Percentiles rank a stretch among this genome's conserved stretches.
Conservation (phyloP, 2,797 vertebrate species). For the Crax fasciolata region DNA sequence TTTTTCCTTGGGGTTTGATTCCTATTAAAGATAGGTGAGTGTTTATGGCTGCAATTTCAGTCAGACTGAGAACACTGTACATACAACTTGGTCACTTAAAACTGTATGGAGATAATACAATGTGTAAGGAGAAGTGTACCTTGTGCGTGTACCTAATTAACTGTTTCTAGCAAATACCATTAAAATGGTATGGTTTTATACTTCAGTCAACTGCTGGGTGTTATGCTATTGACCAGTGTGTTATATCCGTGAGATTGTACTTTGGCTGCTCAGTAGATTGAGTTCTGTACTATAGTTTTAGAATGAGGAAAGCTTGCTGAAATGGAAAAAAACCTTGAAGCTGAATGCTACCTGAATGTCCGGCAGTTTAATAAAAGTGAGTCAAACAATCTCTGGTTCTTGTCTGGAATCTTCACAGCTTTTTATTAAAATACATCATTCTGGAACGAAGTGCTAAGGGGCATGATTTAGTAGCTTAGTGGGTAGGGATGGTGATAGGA, state of each 20-base stretch:
- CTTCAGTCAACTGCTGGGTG: neutral
- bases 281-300: neutral
- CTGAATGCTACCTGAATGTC: neutral
- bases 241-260: neutral
- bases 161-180: neutral
- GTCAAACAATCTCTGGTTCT: too few relatives aligned
- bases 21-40: accelerated
- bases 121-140: neutral
- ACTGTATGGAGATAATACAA: accelerated
- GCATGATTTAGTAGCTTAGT: too few relatives aligned
- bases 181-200: neutral
- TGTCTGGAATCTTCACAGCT: too few relatives aligned
- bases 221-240: neutral
- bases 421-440: too few relatives aligned
- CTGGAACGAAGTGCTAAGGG: too few relatives aligned
- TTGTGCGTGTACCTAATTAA: accelerated
- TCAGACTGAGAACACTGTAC: neutral
- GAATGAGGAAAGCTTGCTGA: neutral
- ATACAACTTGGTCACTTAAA: accelerated
- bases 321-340: neutral
- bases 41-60: neutral
- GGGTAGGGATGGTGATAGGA: too few relatives aligned
- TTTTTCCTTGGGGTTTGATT: neutral
- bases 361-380: neutral
- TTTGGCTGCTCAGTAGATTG: neutral